A percentile compares a stretch with the other conserved stretches of the same genome.
Evolutionary conservation across 2,888 invertebrate genomes (phyloP).

Genomic region (Epiblema foenella): DNA sequence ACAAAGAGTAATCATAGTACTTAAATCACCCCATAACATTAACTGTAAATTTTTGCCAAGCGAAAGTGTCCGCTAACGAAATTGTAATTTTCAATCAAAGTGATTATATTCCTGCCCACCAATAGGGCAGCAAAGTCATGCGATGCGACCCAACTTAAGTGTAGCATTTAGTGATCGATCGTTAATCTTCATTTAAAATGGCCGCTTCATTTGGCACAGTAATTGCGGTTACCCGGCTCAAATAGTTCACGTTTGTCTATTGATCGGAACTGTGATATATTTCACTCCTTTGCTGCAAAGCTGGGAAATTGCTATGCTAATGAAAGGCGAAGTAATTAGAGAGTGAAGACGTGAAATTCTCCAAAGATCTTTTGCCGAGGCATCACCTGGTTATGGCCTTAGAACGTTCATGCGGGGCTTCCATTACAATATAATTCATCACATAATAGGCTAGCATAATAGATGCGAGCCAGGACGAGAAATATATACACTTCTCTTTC

Average conservation of each 20-base stretch:
- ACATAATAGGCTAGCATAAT: too few relatives aligned
- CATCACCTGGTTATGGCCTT: not conserved
- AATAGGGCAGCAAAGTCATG: not conserved
- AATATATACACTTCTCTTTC: too few relatives aligned
- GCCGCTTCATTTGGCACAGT: conserved; percentile 54
- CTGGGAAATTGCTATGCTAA: conserved; percentile 30
- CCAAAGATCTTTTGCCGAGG: conserved; percentile 6
- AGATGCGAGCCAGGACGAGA: too few relatives aligned
- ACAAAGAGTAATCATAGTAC: too few relatives aligned
- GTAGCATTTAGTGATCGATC: conserved; percentile 44
- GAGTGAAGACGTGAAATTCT: conserved; percentile 2
- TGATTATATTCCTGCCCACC: not conserved
- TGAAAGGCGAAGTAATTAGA: conserved; percentile 22
- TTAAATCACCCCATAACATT: too few relatives aligned
- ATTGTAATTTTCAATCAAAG: too few relatives aligned
- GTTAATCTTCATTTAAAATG: conserved; percentile 57
- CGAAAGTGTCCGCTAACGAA: too few relatives aligned
- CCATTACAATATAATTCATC: too few relatives aligned
- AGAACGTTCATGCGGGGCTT: too few relatives aligned
- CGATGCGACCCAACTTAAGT: conserved; percentile 4
- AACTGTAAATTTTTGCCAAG: too few relatives aligned
- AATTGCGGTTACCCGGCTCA: conserved; percentile 47
- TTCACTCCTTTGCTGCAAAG: conserved; percentile 21
- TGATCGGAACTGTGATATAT: conserved; percentile 42
- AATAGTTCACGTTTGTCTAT: conserved; percentile 43